Percentiles rank a stretch among this genome's conserved stretches.
Conservation (phyloP, 1,140 invertebrate species). For the Drosophila bocqueti region DNA sequence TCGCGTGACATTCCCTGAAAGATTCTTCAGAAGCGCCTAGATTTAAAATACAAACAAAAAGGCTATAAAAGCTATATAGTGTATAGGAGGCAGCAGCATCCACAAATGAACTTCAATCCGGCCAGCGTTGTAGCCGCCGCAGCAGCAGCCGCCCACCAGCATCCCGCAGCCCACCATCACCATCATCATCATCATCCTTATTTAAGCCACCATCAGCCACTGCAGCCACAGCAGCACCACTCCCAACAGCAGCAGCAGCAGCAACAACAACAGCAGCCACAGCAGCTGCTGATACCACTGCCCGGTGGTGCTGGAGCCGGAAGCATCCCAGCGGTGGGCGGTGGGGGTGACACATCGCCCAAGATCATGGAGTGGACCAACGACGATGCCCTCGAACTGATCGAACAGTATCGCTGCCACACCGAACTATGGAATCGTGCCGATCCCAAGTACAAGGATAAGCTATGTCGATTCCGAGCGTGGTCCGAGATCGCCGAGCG, state of each 20-base stretch:
- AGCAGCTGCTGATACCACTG: slow-evolving; percentile 61
- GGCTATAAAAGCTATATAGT: slow-evolving; percentile 23
- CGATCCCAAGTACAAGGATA: slow-evolving; percentile 85
- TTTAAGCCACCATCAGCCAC: slow-evolving; percentile 17
- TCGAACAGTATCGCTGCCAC: slow-evolving; percentile 85
- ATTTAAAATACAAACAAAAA: slow-evolving; percentile 2
- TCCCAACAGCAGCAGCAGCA: not conserved
- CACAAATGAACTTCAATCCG: slow-evolving; percentile 75
- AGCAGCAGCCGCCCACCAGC: slow-evolving; percentile 61
- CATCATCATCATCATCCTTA: slow-evolving; percentile 37
- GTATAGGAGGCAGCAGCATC: slow-evolving; percentile 17
- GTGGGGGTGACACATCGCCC: slow-evolving; percentile 48
- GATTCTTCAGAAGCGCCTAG: slow-evolving; percentile 16
- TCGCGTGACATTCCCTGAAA: slow-evolving; percentile 72
- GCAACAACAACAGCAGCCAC: slow-evolving; percentile 30
- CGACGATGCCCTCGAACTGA: slow-evolving; percentile 85
- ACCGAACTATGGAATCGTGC: slow-evolving; percentile 86
- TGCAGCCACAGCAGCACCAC: slow-evolving; percentile 15
- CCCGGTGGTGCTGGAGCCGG: slow-evolving; percentile 42
- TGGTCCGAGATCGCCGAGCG: slow-evolving; percentile 86
- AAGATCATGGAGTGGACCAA: slow-evolving; percentile 86
- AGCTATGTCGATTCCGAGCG: slow-evolving; percentile 84
- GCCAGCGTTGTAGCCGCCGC: slow-evolving; percentile 69
- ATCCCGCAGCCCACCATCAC: slow-evolving; percentile 29
- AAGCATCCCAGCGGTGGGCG: slow-evolving; percentile 21